Evolutionary conservation across 1,140 invertebrate genomes (phyloP).

Genomic region (Trissolcus basalis): DNA sequence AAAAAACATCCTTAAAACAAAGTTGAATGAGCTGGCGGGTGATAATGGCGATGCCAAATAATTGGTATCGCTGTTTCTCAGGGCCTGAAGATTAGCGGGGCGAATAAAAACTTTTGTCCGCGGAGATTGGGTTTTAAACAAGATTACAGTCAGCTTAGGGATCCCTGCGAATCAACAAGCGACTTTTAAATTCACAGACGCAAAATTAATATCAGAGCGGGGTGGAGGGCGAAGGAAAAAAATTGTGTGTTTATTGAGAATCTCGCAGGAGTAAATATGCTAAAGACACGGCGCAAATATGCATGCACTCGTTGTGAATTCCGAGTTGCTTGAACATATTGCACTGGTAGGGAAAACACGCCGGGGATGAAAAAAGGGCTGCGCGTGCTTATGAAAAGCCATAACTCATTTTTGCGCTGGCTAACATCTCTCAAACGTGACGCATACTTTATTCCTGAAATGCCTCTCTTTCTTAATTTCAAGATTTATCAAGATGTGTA

Average conservation of each 20-base stretch:
- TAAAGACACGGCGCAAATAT: conserved; percentile 52
- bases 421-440: conserved; percentile 51
- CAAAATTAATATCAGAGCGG: not conserved
- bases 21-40: conserved; percentile 63
- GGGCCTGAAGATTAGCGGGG: conserved; percentile 10
- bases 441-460: conserved; percentile 44
- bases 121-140: not conserved
- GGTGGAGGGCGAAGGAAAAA: not conserved
- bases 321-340: conserved; percentile 58
- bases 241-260: conserved; percentile 32
- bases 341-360: conserved; percentile 48
- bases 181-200: not conserved
- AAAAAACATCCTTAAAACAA: conserved; percentile 63
- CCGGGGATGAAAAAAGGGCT: conserved; percentile 53
- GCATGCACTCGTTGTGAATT: conserved; percentile 56
- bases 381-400: conserved; percentile 63
- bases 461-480: conserved; percentile 42
- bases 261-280: conserved; percentile 41
- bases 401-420: conserved; percentile 62
- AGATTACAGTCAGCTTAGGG: not conserved
- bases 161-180: not conserved
- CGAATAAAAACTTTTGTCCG: conserved; percentile 16
- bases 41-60: conserved; percentile 60
- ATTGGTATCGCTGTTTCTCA: conserved; percentile 43
- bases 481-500: conserved; percentile 32